A percentile compares a stretch with the other conserved stretches of the same genome.
Evolutionary conservation across 2,113 vertebrate species (phyloP).

Genomic region (Callocephalon fimbriatum): DNA sequence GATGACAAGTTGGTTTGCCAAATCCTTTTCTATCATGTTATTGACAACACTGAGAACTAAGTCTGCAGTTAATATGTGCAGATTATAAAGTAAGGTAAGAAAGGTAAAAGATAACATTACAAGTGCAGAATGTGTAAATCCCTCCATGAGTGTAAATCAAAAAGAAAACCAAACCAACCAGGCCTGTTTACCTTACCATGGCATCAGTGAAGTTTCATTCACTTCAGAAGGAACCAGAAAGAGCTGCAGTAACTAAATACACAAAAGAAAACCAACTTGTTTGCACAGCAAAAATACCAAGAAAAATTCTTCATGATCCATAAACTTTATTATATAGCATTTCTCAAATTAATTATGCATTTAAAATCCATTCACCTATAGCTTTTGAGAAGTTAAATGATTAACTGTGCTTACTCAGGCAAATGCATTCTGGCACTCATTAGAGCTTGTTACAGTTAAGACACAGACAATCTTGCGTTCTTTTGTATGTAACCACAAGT

Average conservation of each 20-base stretch:
- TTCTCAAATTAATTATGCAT: neutral
- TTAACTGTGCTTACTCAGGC: neutral
- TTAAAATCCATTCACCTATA: neutral
- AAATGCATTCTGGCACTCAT: neutral
- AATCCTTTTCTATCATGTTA: fast-evolving
- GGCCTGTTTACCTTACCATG: neutral
- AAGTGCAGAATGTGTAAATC: neutral
- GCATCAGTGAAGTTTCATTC: neutral
- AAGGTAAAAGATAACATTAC: neutral
- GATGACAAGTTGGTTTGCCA: neutral
- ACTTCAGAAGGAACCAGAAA: neutral
- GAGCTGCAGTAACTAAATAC: neutral
- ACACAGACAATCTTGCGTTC: neutral
- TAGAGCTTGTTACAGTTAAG: neutral
- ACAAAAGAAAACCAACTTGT: neutral
- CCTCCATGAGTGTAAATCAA: neutral
- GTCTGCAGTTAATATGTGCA: neutral
- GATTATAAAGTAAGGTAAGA: neutral
- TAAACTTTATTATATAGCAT: neutral
- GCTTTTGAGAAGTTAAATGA: neutral
- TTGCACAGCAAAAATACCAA: neutral
- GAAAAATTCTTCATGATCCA: neutral
- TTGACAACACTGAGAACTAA: neutral
- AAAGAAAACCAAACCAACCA: neutral
- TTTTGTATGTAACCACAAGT: neutral